phyloP scores from a whole-genome alignment of 1,140 invertebrate species.

The Drosophila equinoxialis region DNA sequence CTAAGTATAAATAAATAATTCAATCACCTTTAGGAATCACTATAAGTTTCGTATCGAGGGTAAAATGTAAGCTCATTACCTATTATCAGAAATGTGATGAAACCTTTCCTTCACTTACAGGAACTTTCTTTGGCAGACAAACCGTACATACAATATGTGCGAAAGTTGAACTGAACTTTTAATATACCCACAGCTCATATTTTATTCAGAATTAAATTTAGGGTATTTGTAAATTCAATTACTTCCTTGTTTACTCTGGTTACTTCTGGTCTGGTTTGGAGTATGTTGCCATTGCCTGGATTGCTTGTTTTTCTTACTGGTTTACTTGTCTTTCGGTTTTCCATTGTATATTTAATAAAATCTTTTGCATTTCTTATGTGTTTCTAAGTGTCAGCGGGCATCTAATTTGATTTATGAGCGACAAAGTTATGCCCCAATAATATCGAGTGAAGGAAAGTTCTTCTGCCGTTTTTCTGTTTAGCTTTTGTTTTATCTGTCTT shows the following conservation, averaged over 20 bases:
- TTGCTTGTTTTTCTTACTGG: slow-evolving; percentile 23
- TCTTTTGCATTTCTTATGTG: slow-evolving; percentile 80
- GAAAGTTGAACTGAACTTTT: neutral
- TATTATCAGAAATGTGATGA: slow-evolving; percentile 12
- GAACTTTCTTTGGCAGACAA: neutral
- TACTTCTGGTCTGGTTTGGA: slow-evolving; percentile 1
- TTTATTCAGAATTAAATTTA: slow-evolving; percentile 12
- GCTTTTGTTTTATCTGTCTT: slow-evolving; percentile 20
- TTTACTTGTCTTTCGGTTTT: slow-evolving; percentile 37
- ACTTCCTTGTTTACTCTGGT: slow-evolving; percentile 15
- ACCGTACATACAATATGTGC: neutral
- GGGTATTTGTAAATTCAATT: slow-evolving; percentile 53
- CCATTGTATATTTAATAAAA: slow-evolving; percentile 75
- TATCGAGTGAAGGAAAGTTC: slow-evolving; percentile 69
- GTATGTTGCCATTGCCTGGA: slow-evolving; percentile 11
- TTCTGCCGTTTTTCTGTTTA: slow-evolving; percentile 31
- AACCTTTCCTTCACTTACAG: neutral
- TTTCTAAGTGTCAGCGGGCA: slow-evolving; percentile 76
- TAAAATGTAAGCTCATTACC: slow-evolving; percentile 11
- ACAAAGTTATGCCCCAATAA: slow-evolving; percentile 79
- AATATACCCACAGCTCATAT: slow-evolving; percentile 10
- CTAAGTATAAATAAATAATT: neutral
- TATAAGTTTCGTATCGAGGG: neutral
- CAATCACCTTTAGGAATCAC: slow-evolving; percentile 6
- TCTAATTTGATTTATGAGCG: slow-evolving; percentile 78